phyloP scores from a whole-genome alignment of 1,140 invertebrate genomes.

The Popillia japonica region DNA sequence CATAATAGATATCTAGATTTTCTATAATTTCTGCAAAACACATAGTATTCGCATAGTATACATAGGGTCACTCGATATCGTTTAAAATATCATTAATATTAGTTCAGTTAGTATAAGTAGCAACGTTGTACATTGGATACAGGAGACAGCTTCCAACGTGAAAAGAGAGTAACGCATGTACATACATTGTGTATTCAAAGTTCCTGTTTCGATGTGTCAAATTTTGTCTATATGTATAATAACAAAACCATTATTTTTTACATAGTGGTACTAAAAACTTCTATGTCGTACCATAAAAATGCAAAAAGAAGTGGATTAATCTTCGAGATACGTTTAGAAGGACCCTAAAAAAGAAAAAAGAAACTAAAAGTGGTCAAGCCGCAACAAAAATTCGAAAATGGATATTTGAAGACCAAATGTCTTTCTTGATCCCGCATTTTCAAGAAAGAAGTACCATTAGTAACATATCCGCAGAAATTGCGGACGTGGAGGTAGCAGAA shows the following conservation, averaged over 20 bases:
- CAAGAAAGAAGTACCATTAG: constrained; percentile 24
- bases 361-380: constrained; percentile 37
- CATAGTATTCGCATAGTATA: constrained; percentile 1
- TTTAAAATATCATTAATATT: neutral
- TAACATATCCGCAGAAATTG: constrained; percentile 2
- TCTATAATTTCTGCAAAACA: neutral
- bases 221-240: constrained; percentile 5
- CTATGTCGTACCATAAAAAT: constrained; percentile 21
- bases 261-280: neutral
- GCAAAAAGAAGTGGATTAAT: constrained; percentile 37
- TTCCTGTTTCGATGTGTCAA: neutral
- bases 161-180: neutral
- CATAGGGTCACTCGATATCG: neutral
- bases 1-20: neutral
- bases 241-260: constrained; percentile 1
- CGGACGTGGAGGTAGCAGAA: constrained; percentile 27
- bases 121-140: neutral
- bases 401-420: constrained; percentile 36
- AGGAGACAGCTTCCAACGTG: neutral
- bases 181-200: neutral
- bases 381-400: constrained; percentile 35
- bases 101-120: neutral
- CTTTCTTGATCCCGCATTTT: constrained; percentile 27
- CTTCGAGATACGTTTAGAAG: constrained; percentile 34
- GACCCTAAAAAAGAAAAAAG: constrained; percentile 25